A percentile compares a stretch with the other conserved stretches of the same genome.
phyloP scores from a whole-genome alignment of 2,113 vertebrate species.

The Cyanoderma ruficeps region DNA sequence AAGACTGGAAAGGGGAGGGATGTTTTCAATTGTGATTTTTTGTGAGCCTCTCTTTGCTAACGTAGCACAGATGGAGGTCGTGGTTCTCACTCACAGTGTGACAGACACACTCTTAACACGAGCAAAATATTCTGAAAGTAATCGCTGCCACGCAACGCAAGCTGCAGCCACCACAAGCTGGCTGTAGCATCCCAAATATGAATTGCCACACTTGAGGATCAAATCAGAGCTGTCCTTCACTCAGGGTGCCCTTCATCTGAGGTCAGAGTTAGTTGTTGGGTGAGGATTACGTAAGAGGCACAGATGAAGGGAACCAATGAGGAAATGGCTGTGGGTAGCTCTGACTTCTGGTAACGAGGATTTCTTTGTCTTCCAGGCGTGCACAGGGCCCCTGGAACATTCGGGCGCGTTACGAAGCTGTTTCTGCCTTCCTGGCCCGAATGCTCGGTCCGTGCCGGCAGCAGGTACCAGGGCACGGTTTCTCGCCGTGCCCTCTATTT shows the following conservation, averaged over 20 bases:
- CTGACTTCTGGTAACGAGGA: neutral
- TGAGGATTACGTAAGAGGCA: constrained; percentile 16
- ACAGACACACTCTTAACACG: neutral
- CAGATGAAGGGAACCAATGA: neutral
- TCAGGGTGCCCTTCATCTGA: neutral
- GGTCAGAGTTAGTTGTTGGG: neutral
- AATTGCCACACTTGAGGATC: neutral
- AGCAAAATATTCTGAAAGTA: constrained; percentile 20
- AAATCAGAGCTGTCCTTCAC: neutral
- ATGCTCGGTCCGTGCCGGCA: neutral
- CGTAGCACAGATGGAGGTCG: constrained; percentile 2
- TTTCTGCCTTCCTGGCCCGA: neutral
- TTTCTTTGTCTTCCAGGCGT: neutral
- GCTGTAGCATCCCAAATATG: neutral
- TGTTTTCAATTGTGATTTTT: neutral
- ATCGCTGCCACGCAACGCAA: neutral
- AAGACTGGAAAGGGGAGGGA: neutral
- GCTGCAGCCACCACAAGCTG: neutral
- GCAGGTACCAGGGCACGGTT: neutral
- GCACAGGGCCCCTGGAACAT: neutral
- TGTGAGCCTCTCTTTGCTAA: neutral
- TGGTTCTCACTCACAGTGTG: neutral
- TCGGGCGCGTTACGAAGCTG: neutral
- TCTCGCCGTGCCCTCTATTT: neutral
- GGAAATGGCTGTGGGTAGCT: constrained; percentile 1